Conservation (phyloP, 2,113 vertebrate genomes). For the Rhinopithecus roxellana region DNA sequence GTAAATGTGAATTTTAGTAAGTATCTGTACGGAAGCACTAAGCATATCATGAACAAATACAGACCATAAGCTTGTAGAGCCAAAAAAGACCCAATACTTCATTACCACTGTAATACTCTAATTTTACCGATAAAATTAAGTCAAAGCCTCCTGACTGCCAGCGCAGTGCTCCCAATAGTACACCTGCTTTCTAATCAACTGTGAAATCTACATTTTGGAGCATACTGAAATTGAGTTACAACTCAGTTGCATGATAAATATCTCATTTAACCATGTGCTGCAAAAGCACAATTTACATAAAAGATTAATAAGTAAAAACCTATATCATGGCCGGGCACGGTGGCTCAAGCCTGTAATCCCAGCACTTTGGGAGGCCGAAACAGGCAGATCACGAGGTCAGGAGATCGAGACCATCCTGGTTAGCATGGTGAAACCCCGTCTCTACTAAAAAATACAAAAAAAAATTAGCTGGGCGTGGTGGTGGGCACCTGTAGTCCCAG, state of each 20-base stretch:
- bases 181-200: not conserved
- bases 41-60: not conserved
- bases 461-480: too few species aligned
- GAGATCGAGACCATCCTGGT: too few species aligned
- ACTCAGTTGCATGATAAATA: not conserved
- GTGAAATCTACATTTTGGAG: not conserved
- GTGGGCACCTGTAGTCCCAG: too few species aligned
- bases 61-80: not conserved
- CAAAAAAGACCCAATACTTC: not conserved
- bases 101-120: not conserved
- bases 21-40: not conserved
- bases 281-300: not conserved
- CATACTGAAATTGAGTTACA: constrained; percentile 22
- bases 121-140: not conserved
- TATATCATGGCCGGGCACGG: not conserved
- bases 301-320: constrained; percentile 14
- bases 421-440: too few species aligned
- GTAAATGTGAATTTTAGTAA: constrained; percentile 17
- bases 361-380: too few species aligned
- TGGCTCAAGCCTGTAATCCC: too few species aligned
- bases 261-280: not conserved
- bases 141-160: not conserved
- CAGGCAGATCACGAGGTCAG: too few species aligned
- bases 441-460: too few species aligned
- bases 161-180: not conserved